Base-by-base conservation (phyloP, 2,797 vertebrate species). In the Gadopsis marmoratus region DNA sequence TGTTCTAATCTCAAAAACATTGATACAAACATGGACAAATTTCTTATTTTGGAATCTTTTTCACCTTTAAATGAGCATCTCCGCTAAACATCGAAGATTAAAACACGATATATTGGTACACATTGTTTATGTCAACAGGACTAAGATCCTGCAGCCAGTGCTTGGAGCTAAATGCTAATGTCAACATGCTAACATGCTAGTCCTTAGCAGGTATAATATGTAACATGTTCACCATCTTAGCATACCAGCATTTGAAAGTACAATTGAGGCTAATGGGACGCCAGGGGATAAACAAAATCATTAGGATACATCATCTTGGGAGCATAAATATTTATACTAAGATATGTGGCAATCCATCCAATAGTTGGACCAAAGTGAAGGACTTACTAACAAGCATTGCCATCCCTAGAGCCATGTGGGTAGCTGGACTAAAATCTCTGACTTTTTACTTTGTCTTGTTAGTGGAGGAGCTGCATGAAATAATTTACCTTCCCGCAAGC, bases 1-100 rank as follows among this genome's bases (percentile, higher is more conserved):
- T 21, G 10, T 54, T 79, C 19, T 64, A n/a, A 71, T 61, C 56
- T 23, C 7, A 26, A 13, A 73, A 35, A 61, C 23, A 59, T 4
- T 68, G 51, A 61, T 17, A 64, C 31, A 26, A 43, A 71, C 14
- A 54, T 41, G 13, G 3, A 13, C 26, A 3, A 54, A 21, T 59
- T 9, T 14, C 31, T 43, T 26, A 50, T 33, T 47, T 37, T 14
- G 26, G 9, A 66, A 61, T 33, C 26, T 0, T 21, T 21, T 23
- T 37, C 11, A 63, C 60, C 23, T 45, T 45, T 12, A 64, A 23
- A 50, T 51, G 1, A 31, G 13, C 21, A 7, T 51, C 53, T 23
- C n/a, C 29, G 7, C 6, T 21, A 1, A 10, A 19, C 37, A 39
- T 14, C 7, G 4, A 47, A n/a, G 8, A 31, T 29, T 17, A 35